These are phyloP conservation scores for Rhyacichthys aspro DNA, from an alignment of 2,797 vertebrate species.

Conservation along the genomic window DNA sequence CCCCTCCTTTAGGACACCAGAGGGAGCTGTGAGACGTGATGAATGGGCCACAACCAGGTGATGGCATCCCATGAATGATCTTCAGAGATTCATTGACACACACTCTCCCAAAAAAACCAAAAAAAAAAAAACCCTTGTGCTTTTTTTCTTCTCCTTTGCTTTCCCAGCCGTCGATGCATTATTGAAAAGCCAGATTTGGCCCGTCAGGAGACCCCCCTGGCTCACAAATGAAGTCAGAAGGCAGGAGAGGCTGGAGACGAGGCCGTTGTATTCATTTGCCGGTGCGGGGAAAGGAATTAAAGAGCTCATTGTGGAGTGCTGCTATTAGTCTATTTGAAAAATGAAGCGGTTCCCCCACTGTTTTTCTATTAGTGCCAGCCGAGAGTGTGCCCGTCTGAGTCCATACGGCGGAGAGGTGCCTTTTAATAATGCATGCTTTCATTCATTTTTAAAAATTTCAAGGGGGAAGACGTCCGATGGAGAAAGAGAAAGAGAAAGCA, in stretches of 20 bases:
- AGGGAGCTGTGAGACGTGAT: conserved; percentile 64
- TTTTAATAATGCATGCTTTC: conserved; percentile 77
- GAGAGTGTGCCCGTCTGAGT: conserved; percentile 66
- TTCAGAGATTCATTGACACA: conserved; percentile 37
- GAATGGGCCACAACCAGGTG: conserved; percentile 28
- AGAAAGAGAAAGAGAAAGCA: conserved; percentile 3
- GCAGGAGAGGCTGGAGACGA: conserved; percentile 55
- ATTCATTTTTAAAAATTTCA: conserved; percentile 71
- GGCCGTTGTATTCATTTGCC: conserved; percentile 66
- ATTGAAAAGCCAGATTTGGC: conserved; percentile 54
- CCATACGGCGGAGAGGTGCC: conserved; percentile 58
- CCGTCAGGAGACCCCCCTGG: conserved; percentile 45
- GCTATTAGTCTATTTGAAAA: conserved; percentile 76
- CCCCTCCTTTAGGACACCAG: conserved; percentile 46
- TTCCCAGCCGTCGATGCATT: conserved; percentile 50
- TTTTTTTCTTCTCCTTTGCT: not conserved
- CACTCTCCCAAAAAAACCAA: not conserved
- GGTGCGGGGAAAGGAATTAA: conserved; percentile 68
- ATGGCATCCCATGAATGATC: conserved; percentile 51
- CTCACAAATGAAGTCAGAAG: conserved; percentile 58
- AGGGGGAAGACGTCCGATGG: conserved; percentile 21
- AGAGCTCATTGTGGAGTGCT: conserved; percentile 67
- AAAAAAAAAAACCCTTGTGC: too few species aligned
- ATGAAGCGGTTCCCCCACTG: conserved; percentile 74
- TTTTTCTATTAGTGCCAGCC: conserved; percentile 75